Evolutionary conservation across 2,113 vertebrate species (phyloP).

Genomic region (Pica pica): DNA sequence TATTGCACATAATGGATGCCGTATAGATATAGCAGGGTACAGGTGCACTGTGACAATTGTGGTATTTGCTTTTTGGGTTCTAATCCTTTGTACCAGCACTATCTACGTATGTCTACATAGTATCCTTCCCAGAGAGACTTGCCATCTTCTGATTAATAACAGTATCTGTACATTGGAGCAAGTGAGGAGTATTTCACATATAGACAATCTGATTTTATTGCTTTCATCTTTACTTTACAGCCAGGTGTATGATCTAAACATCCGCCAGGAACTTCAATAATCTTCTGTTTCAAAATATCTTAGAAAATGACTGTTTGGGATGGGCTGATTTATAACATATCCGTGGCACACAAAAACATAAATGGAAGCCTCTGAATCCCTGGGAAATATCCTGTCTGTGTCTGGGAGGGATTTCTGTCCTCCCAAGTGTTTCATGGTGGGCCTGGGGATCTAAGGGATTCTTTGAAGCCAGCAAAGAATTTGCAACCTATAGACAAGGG

Average conservation of each 20-base stretch:
- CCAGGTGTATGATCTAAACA: slow-evolving; percentile 27
- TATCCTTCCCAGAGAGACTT: background rate
- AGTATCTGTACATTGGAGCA: background rate
- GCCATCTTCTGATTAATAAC: background rate
- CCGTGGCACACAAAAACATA: slow-evolving; percentile 9
- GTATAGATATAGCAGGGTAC: background rate
- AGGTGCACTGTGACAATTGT: background rate
- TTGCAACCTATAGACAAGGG: background rate
- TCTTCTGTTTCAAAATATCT: background rate
- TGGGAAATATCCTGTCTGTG: background rate
- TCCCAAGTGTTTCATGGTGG: background rate
- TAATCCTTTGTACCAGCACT: background rate
- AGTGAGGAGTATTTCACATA: slow-evolving; percentile 18
- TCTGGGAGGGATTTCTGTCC: background rate
- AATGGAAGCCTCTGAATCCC: background rate
- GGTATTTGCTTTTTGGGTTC: background rate
- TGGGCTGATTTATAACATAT: background rate
- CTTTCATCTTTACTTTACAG: slow-evolving; percentile 61
- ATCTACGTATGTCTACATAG: background rate
- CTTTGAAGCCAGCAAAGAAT: slow-evolving; percentile 8
- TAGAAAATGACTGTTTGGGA: slow-evolving; percentile 12
- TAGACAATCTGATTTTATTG: slow-evolving; percentile 52
- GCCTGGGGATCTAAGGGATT: background rate
- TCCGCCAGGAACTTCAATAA: slow-evolving; percentile 16
- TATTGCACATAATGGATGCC: background rate